Base-by-base conservation (phyloP, 1,140 invertebrate species). In the Drosophila repleta region DNA sequence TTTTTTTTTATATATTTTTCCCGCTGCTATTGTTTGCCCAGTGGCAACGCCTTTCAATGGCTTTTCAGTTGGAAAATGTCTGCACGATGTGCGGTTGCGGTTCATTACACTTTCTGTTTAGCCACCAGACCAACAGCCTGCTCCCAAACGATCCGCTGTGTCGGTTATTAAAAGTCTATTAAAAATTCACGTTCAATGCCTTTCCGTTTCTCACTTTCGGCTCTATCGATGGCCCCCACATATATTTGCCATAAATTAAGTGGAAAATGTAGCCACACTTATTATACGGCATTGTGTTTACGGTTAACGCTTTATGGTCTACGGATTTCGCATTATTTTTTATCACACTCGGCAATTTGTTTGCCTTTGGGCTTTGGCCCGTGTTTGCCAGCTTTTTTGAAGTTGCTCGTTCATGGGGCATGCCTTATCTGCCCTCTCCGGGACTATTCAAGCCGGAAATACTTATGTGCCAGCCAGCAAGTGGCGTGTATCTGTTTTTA, bases 101-200 rank as follows among this genome's bases (percentile, higher is more conserved):
- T 84, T 83, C 80, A 83, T 84, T 84, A 82, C 80, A 83, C 79
- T 83, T 79, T 83, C 80, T 84, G 80, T 84, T 83, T 79, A 83
- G 79, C 79, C 68, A 74, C 45, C 60, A 35, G 26, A 18, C 32
- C 21, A 29, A 1, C 26, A n/a, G n/a, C n/a, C n/a, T n/a, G n/a
- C n/a, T n/a, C 29, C 29, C 29, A 29, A 29, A 29, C 29, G 6
- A 15, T 41, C n/a, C 18, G 11, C 60, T 61, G 60, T 69, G 51
- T 74, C 64, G 79, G 64, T 83, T 83, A 84, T 84, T 83, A 79
- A 83, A 84, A 83, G 79, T 84, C 72, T 78, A 84, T 83, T 83
- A 83, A 84, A 84, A 84, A 79, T 84, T 79, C 72, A 70, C 72
- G 60, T 82, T 64, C 58, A 84, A 75, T 49, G 46, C 41, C 35